Conservation (phyloP, 2,888 invertebrate genomes). For the Campoplex capitator region DNA sequence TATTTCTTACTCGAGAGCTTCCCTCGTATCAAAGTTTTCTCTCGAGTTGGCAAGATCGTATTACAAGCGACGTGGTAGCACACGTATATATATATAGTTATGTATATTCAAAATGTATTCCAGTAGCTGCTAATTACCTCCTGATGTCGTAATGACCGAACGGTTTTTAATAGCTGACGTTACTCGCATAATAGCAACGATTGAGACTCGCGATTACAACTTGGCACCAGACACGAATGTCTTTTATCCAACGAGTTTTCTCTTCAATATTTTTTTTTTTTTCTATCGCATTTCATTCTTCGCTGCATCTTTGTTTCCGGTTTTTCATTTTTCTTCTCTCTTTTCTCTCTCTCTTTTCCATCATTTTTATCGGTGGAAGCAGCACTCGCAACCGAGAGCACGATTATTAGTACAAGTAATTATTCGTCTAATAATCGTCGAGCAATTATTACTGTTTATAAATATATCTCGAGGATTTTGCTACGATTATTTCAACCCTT, state of each 20-base stretch:
- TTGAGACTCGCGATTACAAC: conserved; percentile 46
- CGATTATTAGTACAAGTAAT: conserved; percentile 4
- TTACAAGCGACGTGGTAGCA: conserved; percentile 23
- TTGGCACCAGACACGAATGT: conserved; percentile 34
- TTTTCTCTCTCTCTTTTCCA: background rate
- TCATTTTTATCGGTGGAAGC: too few relatives aligned
- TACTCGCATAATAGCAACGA: conserved; percentile 46
- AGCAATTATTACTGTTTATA: background rate
- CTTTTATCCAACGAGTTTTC: background rate
- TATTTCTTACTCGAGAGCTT: background rate
- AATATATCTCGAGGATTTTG: background rate
- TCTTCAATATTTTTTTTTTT: conserved; percentile 1
- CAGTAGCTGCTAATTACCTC: conserved; percentile 53
- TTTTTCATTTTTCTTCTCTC: too few relatives aligned
- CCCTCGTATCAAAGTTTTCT: conserved; percentile 15
- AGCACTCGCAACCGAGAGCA: background rate
- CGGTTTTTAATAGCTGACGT: conserved; percentile 60
- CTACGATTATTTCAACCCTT: background rate
- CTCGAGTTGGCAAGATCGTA: conserved; percentile 18
- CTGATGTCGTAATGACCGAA: conserved; percentile 62
- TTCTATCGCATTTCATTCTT: background rate
- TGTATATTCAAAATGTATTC: conserved; percentile 1
- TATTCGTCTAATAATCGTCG: background rate
- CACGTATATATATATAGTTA: background rate
- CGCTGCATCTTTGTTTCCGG: conserved; percentile 23